A percentile compares a stretch with the other conserved stretches of the same genome.
phyloP scores from a whole-genome alignment of 2,888 invertebrate genomes.

The Drosophila vallismaia region DNA sequence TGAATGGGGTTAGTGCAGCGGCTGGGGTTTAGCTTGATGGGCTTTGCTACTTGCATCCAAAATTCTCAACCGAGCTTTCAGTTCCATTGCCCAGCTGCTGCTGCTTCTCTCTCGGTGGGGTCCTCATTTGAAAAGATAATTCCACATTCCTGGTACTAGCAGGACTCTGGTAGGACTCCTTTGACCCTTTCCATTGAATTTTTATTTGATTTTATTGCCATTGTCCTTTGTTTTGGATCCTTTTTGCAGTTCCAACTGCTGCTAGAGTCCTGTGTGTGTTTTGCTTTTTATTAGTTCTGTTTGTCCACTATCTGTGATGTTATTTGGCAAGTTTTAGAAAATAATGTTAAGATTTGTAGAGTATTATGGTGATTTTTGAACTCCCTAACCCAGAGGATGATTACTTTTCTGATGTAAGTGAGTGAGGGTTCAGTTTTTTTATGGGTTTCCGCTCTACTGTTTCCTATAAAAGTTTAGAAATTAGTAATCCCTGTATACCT shows the following conservation, averaged over 20 bases:
- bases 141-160: slow-evolving; percentile 59
- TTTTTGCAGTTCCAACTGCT: slow-evolving; percentile 9
- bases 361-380: neutral
- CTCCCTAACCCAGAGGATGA: neutral
- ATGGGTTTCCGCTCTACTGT: too few species aligned
- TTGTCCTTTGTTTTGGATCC: slow-evolving; percentile 26
- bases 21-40: slow-evolving; percentile 24
- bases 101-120: slow-evolving; percentile 1
- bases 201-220: slow-evolving; percentile 67
- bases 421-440: too few species aligned
- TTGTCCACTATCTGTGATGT: slow-evolving; percentile 24
- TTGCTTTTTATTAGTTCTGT: slow-evolving; percentile 51
- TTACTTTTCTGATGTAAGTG: too few species aligned
- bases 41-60: slow-evolving; percentile 36
- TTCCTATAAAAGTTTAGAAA: too few species aligned
- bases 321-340: slow-evolving; percentile 1
- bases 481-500: too few species aligned
- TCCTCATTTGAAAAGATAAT: slow-evolving; percentile 53
- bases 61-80: slow-evolving; percentile 32
- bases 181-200: slow-evolving; percentile 13
- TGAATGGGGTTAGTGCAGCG: slow-evolving; percentile 5
- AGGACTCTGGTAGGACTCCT: neutral
- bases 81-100: slow-evolving; percentile 26
- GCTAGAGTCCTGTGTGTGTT: slow-evolving; percentile 10
- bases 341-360: neutral